Evolutionary conservation across 1,140 invertebrate species (phyloP).

Genomic region (Pseudomyrmex pallidus): DNA sequence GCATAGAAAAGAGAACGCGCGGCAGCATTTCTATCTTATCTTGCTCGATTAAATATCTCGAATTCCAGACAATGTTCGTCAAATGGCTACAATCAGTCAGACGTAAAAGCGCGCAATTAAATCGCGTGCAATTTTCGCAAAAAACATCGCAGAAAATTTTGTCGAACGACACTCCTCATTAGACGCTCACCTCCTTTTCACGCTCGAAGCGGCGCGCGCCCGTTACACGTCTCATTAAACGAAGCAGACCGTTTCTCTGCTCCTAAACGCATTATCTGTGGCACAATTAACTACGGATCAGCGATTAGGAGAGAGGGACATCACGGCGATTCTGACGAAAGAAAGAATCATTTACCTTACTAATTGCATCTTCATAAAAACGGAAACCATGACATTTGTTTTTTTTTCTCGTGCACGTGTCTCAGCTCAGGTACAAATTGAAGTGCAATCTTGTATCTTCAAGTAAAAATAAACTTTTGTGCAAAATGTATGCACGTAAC

Average conservation of each 20-base stretch:
- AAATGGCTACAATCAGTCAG: background rate
- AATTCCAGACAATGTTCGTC: background rate
- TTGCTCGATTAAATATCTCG: conserved; percentile 38
- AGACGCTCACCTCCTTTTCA: conserved; percentile 27
- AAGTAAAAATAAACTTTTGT: background rate
- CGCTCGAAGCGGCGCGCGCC: conserved; percentile 24
- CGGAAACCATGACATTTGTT: background rate
- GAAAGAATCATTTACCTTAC: conserved; percentile 41
- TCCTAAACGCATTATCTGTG: conserved; percentile 43
- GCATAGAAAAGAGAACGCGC: conserved; percentile 13
- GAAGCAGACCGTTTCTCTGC: conserved; percentile 10
- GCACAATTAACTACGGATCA: conserved; percentile 49
- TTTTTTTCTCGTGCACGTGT: background rate
- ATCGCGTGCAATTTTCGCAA: background rate
- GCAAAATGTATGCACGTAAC: too few relatives aligned
- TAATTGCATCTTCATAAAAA: conserved; percentile 28
- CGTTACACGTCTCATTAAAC: conserved; percentile 58
- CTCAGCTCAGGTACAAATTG: too few relatives aligned
- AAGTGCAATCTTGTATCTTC: background rate
- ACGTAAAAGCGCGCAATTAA: background rate
- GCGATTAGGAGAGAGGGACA: conserved; percentile 17
- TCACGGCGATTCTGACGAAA: conserved; percentile 6
- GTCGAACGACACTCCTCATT: conserved; percentile 14
- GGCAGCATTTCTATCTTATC: conserved; percentile 21
- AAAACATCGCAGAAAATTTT: conserved; percentile 5